A percentile compares a stretch with the other conserved stretches of the same genome.
phyloP scores from a whole-genome alignment of 2,113 vertebrate genomes.

The Zosterops lateralis region DNA sequence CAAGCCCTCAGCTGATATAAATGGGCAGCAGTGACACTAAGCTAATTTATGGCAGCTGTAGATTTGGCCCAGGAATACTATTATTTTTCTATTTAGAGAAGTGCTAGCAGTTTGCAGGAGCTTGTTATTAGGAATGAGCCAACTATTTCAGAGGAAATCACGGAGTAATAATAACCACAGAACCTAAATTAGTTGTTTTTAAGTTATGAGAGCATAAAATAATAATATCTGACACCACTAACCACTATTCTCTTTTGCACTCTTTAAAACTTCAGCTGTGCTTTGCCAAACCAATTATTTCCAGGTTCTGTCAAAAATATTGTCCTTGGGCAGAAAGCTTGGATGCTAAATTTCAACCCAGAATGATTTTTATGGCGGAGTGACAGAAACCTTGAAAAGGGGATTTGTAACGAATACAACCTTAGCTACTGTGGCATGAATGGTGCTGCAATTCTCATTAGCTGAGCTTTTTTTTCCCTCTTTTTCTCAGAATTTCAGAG shows the following conservation, averaged over 20 bases:
- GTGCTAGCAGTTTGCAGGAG: conserved; percentile 32
- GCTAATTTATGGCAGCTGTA: conserved; percentile 22
- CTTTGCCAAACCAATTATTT: conserved; percentile 69
- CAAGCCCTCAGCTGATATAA: conserved; percentile 17
- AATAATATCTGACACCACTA: conserved; percentile 63
- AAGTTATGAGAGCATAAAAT: conserved; percentile 58
- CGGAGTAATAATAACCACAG: conserved; percentile 47
- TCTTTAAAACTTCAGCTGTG: not conserved
- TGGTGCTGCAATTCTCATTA: conserved; percentile 58
- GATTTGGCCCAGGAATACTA: not conserved
- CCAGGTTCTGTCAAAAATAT: conserved; percentile 66
- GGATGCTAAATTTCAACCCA: conserved; percentile 47
- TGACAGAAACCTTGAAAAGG: conserved; percentile 50
- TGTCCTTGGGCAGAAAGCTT: conserved; percentile 60
- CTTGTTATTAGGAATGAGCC: conserved; percentile 37
- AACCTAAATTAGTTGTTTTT: conserved; percentile 55
- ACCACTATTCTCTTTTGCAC: conserved; percentile 43
- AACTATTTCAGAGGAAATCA: conserved; percentile 54
- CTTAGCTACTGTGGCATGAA: conserved; percentile 9
- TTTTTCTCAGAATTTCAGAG: conserved; percentile 53
- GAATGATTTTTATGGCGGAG: conserved; percentile 54
- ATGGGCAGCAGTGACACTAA: not conserved
- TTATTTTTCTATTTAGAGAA: conserved; percentile 36
- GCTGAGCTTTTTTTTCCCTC: not conserved
- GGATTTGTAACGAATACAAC: conserved; percentile 44